Base-by-base conservation (phyloP, 2,888 invertebrate genomes). In the Tenthredo scrophulariae region DNA sequence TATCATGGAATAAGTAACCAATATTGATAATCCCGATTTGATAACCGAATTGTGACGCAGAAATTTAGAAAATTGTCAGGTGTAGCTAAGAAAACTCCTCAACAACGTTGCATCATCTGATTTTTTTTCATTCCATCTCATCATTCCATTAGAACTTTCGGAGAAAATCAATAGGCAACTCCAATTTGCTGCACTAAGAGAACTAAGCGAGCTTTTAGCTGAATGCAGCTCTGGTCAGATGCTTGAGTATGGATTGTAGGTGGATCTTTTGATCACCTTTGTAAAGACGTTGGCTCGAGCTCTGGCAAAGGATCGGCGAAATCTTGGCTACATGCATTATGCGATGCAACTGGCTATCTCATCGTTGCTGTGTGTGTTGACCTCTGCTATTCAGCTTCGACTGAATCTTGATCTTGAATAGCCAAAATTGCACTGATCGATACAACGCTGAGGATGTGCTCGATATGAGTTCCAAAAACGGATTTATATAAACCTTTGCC, bases 241-340 rank as follows among this genome's bases (percentile, higher is more conserved):
- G 10, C 29, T 77, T 22, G 77, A 18, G 54, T 54, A 77, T 50
- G 13, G 54, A 54, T 77, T 50, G 77, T 54, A 7, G 77, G 77
- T 54, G 29, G 54, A 54, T 50, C 77, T 77, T 77, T 77, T 77
- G 77, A 77, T 77, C 77, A 77, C 54, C 77, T 77, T 77, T 54
- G 77, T 77, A 29, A 10, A 54, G 54, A 77, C 43, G 72, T 74
- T 43, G n/a, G 72, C 40, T 43, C 18, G 33, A 67, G 29, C 33
- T 18, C 33, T 18, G 33, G 29, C 33, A 67, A 67, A 67, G 67
- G 67, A 13, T 67, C 33, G 33, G 33, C 15, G 67, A 26, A 43
- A 43, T 74, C 72, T 74, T 43, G 43, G 72, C 72, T 74, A 43
- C 37, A 43, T 74, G 72, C 72, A 74, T 74, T 74, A 74, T 74